Percentiles rank a stretch among this genome's conserved stretches.
Evolutionary conservation across 2,797 vertebrate species (phyloP).

Genomic region (Clamator glandarius): DNA sequence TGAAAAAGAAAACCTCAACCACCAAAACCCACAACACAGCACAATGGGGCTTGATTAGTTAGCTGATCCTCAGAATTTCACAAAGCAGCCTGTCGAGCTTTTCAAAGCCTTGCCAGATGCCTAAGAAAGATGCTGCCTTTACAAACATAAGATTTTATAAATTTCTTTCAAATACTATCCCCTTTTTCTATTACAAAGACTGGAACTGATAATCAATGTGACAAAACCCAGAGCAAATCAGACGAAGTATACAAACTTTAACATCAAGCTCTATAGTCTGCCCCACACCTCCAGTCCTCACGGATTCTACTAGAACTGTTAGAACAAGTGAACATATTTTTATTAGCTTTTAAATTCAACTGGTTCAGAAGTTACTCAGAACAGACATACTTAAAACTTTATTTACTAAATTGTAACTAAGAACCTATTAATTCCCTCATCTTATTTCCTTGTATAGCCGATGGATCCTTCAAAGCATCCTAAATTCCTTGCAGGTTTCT

Average conservation of each 20-base stretch:
- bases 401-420: background rate
- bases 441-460: too few relatives aligned
- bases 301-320: background rate
- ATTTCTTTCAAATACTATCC: background rate
- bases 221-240: background rate
- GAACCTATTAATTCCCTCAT: background rate
- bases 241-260: background rate
- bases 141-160: background rate
- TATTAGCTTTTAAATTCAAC: background rate
- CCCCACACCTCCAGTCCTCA: background rate
- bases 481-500: too few relatives aligned
- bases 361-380: background rate
- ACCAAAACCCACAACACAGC: background rate
- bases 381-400: background rate
- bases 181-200: background rate
- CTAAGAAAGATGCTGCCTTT: background rate
- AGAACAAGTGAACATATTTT: too few relatives aligned
- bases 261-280: background rate
- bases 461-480: too few relatives aligned
- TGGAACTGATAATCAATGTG: background rate
- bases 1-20: too few relatives aligned
- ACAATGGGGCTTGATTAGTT: background rate
- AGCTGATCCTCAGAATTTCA: background rate
- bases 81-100: too few relatives aligned
- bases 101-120: background rate